Conservation (phyloP, 2,113 vertebrate genomes). For the Marcusenius ussheri region DNA sequence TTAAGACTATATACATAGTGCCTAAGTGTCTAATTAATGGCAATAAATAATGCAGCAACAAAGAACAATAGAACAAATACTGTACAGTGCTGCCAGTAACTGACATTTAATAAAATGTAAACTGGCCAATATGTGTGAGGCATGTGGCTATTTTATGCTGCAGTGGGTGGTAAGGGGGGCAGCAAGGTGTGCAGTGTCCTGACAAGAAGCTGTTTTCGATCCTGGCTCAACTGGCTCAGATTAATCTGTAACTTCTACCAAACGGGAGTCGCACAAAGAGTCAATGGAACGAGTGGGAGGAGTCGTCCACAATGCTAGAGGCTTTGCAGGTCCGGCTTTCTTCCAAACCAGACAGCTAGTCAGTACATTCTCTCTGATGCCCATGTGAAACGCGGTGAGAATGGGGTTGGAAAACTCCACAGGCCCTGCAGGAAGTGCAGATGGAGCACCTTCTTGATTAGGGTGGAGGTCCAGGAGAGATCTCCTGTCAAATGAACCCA, state of each 20-base stretch:
- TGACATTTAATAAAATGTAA: background rate
- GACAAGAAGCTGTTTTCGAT: background rate
- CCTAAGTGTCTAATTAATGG: background rate
- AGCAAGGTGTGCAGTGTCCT: background rate
- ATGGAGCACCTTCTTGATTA: background rate
- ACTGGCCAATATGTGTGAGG: background rate
- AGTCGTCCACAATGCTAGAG: background rate
- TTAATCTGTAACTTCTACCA: background rate
- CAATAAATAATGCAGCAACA: background rate
- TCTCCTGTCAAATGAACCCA: background rate
- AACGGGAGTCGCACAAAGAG: background rate
- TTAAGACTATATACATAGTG: background rate
- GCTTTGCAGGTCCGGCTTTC: background rate
- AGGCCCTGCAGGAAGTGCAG: background rate
- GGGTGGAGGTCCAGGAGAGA: background rate
- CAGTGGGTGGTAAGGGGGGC: background rate
- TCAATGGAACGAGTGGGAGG: background rate
- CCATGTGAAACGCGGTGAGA: background rate
- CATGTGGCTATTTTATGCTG: background rate
- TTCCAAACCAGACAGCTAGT: background rate
- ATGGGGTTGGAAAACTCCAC: background rate
- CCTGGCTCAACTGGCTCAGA: background rate
- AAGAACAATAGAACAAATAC: background rate
- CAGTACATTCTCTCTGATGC: background rate
- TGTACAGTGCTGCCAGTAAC: background rate